Evolutionary conservation across 1,140 invertebrate genomes (phyloP).

Genomic region (Drosophila pallidifrons): DNA sequence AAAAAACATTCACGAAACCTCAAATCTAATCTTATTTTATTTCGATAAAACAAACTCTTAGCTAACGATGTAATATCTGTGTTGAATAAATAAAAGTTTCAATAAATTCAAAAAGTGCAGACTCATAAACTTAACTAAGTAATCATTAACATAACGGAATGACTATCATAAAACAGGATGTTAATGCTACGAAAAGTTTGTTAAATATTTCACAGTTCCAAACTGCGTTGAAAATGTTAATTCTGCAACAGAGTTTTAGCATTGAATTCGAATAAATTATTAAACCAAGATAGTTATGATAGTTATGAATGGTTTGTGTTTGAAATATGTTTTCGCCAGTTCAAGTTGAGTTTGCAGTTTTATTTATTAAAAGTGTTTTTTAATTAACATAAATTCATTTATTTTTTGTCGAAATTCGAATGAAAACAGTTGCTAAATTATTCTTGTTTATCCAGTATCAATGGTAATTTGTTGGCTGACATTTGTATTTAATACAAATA

Average conservation of each 20-base stretch:
- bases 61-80: too few relatives aligned
- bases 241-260: neutral
- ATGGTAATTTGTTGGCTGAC: slow-evolving; percentile 58
- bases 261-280: neutral
- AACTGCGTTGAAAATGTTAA: neutral
- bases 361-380: slow-evolving; percentile 6
- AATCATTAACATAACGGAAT: neutral
- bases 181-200: neutral
- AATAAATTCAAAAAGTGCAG: too few relatives aligned
- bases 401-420: slow-evolving; percentile 3
- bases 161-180: neutral
- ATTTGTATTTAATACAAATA: slow-evolving; percentile 30
- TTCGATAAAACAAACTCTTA: too few relatives aligned
- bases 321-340: neutral
- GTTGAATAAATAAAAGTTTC: too few relatives aligned
- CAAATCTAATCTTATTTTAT: too few relatives aligned
- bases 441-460: slow-evolving; percentile 17
- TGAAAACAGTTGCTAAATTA: slow-evolving; percentile 1
- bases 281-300: neutral
- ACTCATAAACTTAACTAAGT: neutral
- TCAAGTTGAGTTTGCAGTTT: neutral
- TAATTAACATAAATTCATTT: slow-evolving; percentile 23
- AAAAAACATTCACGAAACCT: too few relatives aligned
- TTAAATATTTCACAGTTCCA: neutral
- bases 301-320: slow-evolving; percentile 6